These are phyloP conservation scores for Corydoras maculifer DNA, from an alignment of 2,113 vertebrate genomes.

Conservation along the genomic window DNA sequence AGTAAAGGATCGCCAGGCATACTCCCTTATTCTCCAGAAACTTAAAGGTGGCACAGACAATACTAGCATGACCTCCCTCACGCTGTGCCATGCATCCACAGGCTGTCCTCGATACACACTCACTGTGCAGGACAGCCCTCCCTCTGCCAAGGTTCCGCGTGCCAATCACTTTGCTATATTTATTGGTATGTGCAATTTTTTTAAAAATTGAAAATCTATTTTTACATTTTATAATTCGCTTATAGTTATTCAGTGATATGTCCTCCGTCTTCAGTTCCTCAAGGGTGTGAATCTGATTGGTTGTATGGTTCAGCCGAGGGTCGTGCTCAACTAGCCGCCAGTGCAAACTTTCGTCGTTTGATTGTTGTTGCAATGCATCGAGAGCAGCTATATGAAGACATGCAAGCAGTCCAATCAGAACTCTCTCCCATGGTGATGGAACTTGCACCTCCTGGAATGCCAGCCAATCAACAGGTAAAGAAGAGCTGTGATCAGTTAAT, in stretches of 20 bases:
- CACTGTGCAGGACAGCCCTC: conserved; percentile 77
- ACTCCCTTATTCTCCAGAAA: conserved; percentile 78
- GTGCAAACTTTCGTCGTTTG: conserved; percentile 79
- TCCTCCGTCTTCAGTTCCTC: conserved; percentile 71
- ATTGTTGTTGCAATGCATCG: conserved; percentile 83
- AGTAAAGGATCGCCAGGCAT: conserved; percentile 81
- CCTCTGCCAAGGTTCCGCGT: conserved; percentile 68
- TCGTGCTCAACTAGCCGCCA: conserved; percentile 75
- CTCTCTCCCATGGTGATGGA: conserved; percentile 92
- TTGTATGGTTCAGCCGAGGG: conserved; percentile 86
- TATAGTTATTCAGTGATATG: neutral
- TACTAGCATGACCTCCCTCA: conserved; percentile 62
- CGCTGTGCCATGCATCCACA: conserved; percentile 71
- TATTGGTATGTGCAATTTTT: conserved; percentile 75
- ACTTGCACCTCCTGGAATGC: conserved; percentile 79
- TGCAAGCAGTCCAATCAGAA: conserved; percentile 84
- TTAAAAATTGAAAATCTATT: neutral
- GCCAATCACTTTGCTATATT: conserved; percentile 88
- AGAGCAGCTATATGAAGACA: conserved; percentile 81
- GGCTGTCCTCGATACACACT: conserved; percentile 84
- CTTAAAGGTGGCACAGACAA: conserved; percentile 68
- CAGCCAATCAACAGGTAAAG: conserved; percentile 81
- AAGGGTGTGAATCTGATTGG: conserved; percentile 91
- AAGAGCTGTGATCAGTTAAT: no score
- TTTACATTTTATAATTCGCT: no score